These are phyloP conservation scores for Scomber scombrus DNA, from an alignment of 2,113 vertebrate species.

Conservation along the genomic window DNA sequence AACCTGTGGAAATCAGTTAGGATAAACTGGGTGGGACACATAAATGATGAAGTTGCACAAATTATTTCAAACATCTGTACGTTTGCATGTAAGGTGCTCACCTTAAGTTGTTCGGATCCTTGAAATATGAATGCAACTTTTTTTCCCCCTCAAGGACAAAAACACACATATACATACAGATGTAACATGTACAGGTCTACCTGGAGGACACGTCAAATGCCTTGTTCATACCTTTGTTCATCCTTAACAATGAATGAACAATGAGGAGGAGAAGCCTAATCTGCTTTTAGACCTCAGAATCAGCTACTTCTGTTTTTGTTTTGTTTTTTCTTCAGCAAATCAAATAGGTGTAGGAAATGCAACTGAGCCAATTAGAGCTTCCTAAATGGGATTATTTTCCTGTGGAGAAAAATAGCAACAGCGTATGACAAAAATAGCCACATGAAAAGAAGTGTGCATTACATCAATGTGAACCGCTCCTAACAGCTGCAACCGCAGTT, in stretches of 20 bases:
- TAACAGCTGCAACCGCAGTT: neutral
- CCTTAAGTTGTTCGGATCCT: constrained; percentile 19
- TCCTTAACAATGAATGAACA: constrained; percentile 5
- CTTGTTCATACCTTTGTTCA: constrained; percentile 49
- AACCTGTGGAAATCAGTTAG: neutral
- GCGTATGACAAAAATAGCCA: too few relatives aligned
- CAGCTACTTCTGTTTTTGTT: too few relatives aligned
- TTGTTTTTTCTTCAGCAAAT: too few relatives aligned
- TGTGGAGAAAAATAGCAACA: neutral
- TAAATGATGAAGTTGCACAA: constrained; percentile 10
- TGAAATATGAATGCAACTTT: neutral
- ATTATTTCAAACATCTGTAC: constrained; percentile 28
- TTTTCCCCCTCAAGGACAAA: neutral
- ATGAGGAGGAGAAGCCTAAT: neutral
- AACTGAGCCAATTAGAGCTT: neutral
- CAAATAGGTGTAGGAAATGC: neutral
- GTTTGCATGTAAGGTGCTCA: neutral
- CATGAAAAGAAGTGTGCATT: neutral
- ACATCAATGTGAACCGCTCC: neutral
- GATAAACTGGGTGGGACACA: constrained; percentile 6
- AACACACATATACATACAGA: constrained; percentile 29
- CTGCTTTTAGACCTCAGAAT: too few relatives aligned
- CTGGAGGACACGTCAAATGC: constrained; percentile 3
- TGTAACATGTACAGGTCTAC: constrained; percentile 19
- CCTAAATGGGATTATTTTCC: neutral